Evolutionary conservation across 2,888 invertebrate genomes (phyloP).

Genomic region (Drosophila leonis): DNA sequence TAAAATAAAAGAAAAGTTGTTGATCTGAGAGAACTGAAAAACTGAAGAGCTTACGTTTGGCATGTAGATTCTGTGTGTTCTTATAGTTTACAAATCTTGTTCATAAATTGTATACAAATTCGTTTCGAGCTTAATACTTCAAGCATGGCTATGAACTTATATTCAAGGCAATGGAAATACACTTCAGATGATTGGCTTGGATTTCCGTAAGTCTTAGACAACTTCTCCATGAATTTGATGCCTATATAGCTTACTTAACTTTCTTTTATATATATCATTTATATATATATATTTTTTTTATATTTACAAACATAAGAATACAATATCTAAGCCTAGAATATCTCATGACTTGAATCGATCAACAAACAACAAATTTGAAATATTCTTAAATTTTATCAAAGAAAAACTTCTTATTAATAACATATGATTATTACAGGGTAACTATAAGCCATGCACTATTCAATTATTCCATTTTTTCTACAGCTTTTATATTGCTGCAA

Average conservation of each 20-base stretch:
- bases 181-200: too few relatives aligned
- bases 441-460: not conserved
- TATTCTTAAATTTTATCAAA: too few relatives aligned
- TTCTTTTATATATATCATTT: too few relatives aligned
- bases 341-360: not conserved
- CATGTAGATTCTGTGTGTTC: not conserved
- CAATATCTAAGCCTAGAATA: too few relatives aligned
- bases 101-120: not conserved
- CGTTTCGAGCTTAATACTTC: not conserved
- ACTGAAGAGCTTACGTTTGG: not conserved
- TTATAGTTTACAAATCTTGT: not conserved
- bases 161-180: not conserved
- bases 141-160: not conserved
- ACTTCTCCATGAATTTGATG: too few relatives aligned
- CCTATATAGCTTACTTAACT: too few relatives aligned
- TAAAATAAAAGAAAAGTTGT: not conserved
- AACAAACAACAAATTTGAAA: not conserved
- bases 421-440: conserved; percentile 10
- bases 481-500: conserved; percentile 26
- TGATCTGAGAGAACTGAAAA: not conserved
- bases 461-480: not conserved
- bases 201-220: not conserved
- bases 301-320: too few relatives aligned
- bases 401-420: not conserved
- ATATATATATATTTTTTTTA: too few relatives aligned